Conservation (phyloP, 2,113 vertebrate genomes). For the Semicossyphus pulcher region DNA sequence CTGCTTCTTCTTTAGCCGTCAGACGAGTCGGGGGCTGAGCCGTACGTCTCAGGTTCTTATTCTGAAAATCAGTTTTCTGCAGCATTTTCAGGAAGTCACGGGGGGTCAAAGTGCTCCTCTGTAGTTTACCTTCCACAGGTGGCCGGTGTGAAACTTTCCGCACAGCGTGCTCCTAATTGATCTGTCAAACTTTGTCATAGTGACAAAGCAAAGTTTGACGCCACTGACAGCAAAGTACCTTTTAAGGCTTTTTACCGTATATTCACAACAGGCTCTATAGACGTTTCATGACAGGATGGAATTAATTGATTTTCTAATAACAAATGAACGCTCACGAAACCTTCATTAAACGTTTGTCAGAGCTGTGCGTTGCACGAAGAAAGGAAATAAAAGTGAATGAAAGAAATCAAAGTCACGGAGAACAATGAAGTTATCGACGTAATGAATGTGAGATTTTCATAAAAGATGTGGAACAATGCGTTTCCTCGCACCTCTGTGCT, state of each 20-base stretch:
- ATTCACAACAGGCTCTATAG: constrained; percentile 15
- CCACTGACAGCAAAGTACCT: constrained; percentile 1
- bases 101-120: not conserved
- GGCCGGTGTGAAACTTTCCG: constrained; percentile 10
- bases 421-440: constrained; percentile 27
- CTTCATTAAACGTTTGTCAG: constrained; percentile 18
- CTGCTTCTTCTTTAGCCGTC: not conserved
- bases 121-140: constrained; percentile 21
- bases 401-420: constrained; percentile 18
- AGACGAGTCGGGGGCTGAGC: not conserved
- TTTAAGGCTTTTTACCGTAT: constrained; percentile 21
- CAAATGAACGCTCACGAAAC: constrained; percentile 8
- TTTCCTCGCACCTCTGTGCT: constrained; percentile 5
- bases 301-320: constrained; percentile 27
- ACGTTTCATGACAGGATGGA: not conserved
- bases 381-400: constrained; percentile 10
- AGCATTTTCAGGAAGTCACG: not conserved
- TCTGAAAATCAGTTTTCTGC: constrained; percentile 18
- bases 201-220: constrained; percentile 32
- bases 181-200: constrained; percentile 40
- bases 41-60: not conserved
- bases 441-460: constrained; percentile 33
- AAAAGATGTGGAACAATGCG: constrained; percentile 26
- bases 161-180: constrained; percentile 44
- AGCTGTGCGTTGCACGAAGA: not conserved